Evolutionary conservation across 2,797 vertebrate species (phyloP).

Genomic region (Sebastes trivittatus): DNA sequence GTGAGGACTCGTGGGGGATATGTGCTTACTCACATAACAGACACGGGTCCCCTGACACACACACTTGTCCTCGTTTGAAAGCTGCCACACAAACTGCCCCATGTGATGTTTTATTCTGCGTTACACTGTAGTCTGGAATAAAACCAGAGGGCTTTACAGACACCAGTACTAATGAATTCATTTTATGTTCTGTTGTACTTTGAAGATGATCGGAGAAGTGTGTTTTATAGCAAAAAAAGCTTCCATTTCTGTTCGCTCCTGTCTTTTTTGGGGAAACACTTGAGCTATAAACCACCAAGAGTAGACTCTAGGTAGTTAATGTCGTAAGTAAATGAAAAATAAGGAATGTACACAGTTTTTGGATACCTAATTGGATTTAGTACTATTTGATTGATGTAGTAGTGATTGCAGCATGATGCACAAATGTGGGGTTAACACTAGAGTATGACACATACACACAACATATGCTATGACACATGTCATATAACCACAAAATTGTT

Average conservation of each 20-base stretch:
- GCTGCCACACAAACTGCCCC: conserved; percentile 59
- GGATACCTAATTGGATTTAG: not conserved
- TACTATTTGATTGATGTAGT: not conserved
- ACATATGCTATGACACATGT: not conserved
- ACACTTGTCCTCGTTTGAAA: conserved; percentile 59
- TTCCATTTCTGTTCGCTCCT: not conserved
- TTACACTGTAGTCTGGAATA: conserved; percentile 34
- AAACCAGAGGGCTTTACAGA: conserved; percentile 29
- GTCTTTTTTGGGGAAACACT: not conserved
- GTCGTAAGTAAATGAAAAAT: not conserved
- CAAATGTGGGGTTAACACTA: not conserved
- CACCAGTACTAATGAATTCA: conserved; percentile 33
- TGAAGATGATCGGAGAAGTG: not conserved
- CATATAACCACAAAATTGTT: not conserved
- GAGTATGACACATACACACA: not conserved
- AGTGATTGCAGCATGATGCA: not conserved
- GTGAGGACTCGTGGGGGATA: conserved; percentile 44
- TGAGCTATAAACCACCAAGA: not conserved
- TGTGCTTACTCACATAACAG: conserved; percentile 64
- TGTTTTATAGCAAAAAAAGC: not conserved
- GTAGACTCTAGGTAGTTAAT: not conserved
- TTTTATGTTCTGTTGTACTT: conserved; percentile 12
- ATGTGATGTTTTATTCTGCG: conserved; percentile 34
- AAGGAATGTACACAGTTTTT: not conserved
- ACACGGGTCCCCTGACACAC: conserved; percentile 52